Percentiles rank a stretch among this genome's conserved stretches.
Evolutionary conservation across 2,113 vertebrate species (phyloP).

Genomic region (Prionailurus bengalensis): DNA sequence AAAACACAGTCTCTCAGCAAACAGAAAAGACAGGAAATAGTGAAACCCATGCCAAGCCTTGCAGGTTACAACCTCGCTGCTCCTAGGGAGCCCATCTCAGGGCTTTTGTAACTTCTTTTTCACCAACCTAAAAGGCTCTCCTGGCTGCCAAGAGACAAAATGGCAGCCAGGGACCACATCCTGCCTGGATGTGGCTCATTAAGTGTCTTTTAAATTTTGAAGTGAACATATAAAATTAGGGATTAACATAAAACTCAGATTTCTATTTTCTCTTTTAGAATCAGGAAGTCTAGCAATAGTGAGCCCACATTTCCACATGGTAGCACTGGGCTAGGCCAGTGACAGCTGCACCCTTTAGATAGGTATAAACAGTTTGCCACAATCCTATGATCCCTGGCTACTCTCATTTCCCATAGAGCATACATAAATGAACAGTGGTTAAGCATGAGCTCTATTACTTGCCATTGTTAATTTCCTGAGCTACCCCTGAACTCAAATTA

Average conservation of each 20-base stretch:
- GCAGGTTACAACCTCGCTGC: neutral
- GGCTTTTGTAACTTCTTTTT: neutral
- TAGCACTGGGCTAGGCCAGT: neutral
- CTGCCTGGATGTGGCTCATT: neutral
- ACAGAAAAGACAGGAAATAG: neutral
- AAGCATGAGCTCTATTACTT: neutral
- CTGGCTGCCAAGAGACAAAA: neutral
- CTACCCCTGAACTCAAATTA: neutral
- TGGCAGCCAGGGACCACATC: neutral
- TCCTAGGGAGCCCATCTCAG: neutral
- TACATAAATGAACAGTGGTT: neutral
- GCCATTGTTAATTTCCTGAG: neutral
- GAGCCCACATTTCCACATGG: neutral
- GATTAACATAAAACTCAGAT: constrained; percentile 16
- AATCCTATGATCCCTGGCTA: neutral
- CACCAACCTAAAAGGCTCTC: neutral
- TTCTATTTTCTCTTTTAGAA: constrained; percentile 18
- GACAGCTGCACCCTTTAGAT: neutral
- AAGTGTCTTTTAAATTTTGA: neutral
- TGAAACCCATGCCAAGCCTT: neutral
- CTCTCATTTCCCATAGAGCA: neutral
- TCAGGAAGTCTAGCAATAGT: neutral
- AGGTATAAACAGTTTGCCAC: neutral
- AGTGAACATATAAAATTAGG: neutral
- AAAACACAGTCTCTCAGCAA: neutral